Base-by-base conservation (phyloP, 2,888 invertebrate genomes). In the Agrotis puta region DNA sequence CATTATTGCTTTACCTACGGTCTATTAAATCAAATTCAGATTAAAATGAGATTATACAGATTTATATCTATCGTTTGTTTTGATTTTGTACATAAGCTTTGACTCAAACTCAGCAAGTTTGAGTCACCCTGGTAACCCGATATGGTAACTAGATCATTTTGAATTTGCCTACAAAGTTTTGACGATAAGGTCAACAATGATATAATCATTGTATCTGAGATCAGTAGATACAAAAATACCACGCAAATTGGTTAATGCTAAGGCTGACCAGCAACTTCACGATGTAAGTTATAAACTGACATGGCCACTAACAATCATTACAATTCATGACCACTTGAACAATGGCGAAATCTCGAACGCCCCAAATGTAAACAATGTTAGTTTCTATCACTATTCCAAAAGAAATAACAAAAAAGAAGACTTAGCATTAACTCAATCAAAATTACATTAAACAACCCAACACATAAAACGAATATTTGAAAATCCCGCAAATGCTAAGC, bases 21-120 rank as follows among this genome's bases (percentile, higher is more conserved):
- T 77, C 82, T 75, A 81, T 79, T 77, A 85, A 74, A 82, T 75
- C 73, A 74, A 77, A 82, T 81, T 77, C 68, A 79, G 78, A 85
- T 85, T 81, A 80, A 69, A 81, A 75, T 74, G 16, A 64, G 69
- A 81, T 71, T 73, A 75, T 57, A 57, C 56, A 64, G 71, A 74
- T 74, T 67, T 70, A 59, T 54, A 73, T 80, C 67, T 50, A 27
- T 59, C 4, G 61, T 65, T 82, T 79, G 65, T 82, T 79, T 79
- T 83, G 67, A 77, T 70, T 77, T 65, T 72, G 39, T 48, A 27
- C 65, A 59, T 64, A 59, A 64, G 61, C 18, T 72, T 68, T 63
- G 33, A 39, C 39, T 39, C 39, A 39, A 39, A 39, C 39, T 39
- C 39, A 39, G 39, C 39, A 39, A 39, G 18, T 61, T 56, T 72